Percentiles rank a stretch among this genome's conserved stretches.
Evolutionary conservation across 2,888 invertebrate genomes (phyloP).

Genomic region (Homarus gammarus): DNA sequence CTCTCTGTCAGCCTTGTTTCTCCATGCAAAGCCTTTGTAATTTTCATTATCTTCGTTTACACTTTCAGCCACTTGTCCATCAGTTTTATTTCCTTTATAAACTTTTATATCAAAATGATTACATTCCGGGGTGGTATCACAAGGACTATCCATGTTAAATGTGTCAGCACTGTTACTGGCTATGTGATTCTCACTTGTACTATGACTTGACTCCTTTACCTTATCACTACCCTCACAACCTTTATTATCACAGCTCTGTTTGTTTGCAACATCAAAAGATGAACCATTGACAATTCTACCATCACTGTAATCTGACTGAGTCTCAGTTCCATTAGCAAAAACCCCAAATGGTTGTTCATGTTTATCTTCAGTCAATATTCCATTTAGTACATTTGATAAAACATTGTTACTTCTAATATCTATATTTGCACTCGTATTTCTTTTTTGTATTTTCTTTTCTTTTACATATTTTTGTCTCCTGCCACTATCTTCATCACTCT

Average conservation of each 20-base stretch:
- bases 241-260: slow-evolving; percentile 6
- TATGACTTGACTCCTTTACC: neutral
- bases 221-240: slow-evolving; percentile 16
- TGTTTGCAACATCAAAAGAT: neutral
- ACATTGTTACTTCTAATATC: neutral
- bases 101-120: neutral
- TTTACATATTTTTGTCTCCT: neutral
- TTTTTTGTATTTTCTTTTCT: neutral
- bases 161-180: neutral
- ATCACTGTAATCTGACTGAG: neutral
- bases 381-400: neutral
- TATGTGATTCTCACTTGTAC: neutral
- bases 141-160: neutral
- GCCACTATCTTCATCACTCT: neutral
- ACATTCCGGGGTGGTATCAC: neutral
- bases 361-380: neutral
- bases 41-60: neutral
- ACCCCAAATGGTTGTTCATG: neutral
- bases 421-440: neutral
- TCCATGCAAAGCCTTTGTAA: neutral
- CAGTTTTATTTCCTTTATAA: neutral
- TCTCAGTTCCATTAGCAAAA: neutral
- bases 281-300: neutral
- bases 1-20: neutral
- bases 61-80: slow-evolving; percentile 76